A percentile compares a stretch with the other conserved stretches of the same genome.
Evolutionary conservation across 2,113 vertebrate species (phyloP).

Genomic region (Ciconia stormi): DNA sequence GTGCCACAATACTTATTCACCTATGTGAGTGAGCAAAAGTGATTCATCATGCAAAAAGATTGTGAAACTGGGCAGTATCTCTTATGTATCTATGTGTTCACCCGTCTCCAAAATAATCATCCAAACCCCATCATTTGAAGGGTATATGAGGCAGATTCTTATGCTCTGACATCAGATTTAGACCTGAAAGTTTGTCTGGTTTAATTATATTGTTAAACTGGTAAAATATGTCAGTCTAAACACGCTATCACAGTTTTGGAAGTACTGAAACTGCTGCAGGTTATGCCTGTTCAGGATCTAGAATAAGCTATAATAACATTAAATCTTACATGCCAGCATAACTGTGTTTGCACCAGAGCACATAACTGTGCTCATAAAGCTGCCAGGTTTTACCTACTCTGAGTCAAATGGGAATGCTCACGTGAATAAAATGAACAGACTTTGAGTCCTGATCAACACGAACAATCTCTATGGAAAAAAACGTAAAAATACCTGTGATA

Average conservation of each 20-base stretch:
- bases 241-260: not conserved
- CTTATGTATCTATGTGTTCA: slow-evolving; percentile 4
- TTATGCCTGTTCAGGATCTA: not conserved
- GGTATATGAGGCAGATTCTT: slow-evolving; percentile 17
- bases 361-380: not conserved
- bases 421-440: not conserved
- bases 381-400: not conserved
- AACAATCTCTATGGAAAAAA: not conserved
- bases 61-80: slow-evolving; percentile 14
- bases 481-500: not conserved
- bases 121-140: not conserved
- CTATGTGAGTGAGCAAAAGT: not conserved
- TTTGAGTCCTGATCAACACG: not conserved
- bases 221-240: slow-evolving; percentile 3
- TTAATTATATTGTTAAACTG: slow-evolving; percentile 29
- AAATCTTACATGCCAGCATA: not conserved
- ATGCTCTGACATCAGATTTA: slow-evolving; percentile 29
- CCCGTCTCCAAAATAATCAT: not conserved
- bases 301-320: not conserved
- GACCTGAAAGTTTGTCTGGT: not conserved
- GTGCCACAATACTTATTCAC: not conserved
- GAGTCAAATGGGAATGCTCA: not conserved
- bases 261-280: slow-evolving; percentile 1
- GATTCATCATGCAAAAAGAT: not conserved
- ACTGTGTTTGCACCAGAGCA: not conserved